Evolutionary conservation across 2,888 invertebrate species (phyloP), one percentile per base, ranked within the genome.

Genomic region (Megaustenia siamemsis): DNA sequence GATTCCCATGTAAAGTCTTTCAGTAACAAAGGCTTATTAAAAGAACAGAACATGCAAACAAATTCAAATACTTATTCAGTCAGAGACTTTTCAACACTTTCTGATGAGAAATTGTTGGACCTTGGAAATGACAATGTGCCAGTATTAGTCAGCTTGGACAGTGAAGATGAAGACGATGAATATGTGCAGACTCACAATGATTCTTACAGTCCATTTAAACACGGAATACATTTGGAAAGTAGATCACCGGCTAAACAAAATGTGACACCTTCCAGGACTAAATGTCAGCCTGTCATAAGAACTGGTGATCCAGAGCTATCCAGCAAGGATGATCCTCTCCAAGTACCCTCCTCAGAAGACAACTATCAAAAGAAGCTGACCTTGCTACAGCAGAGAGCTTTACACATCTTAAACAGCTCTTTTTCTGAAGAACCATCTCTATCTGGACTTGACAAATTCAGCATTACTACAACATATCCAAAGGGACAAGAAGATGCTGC

Each of bases 201-300:
- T 66, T 78, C 78, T 45, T 78, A 28, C 28, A 40, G 63, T 40
- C 78, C 78, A 45, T 63, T 78, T 35, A 78, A 78, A 78, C 15
- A 45, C 15, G 78, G 78, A 43, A 78, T 78, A 60, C n/a, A n/a
- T 45, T 60, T 78, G 35, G 78, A 78, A 6, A 77, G 40, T 38
- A 77, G 24, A 32, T 63, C 78, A 63, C 78, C 78, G 43, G n/a
- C 32, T 43, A 63, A 66, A 45, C 40, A 40, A 4, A 66, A 32
- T 40, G 43, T 66, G 18, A 45, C 66, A 60, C 66, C 63, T 15
- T 40, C 43, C 4, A 78, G 28, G 12, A 32, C 45, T 45, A 63
- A 18, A n/a, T 12, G 38, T 38, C n/a, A 56, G n/a, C 15, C 60
- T n/a, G n/a, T 32, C 12, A 15, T 24, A 43, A 77, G 24, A 24